Conservation (phyloP, 2,797 vertebrate species). For the Strix occidentalis region DNA sequence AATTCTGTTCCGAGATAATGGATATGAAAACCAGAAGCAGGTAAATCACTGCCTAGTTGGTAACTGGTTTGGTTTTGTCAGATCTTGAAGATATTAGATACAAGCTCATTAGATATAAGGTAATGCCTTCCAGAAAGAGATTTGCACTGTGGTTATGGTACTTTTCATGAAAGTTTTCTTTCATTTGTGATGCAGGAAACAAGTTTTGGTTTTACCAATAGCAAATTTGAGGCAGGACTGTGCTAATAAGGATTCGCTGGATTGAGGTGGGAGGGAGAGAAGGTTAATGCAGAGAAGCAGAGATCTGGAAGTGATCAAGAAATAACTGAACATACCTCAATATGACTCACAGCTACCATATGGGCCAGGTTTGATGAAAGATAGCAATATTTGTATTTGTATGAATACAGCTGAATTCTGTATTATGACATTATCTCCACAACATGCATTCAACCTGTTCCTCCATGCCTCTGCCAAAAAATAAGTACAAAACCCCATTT, state of each 20-base stretch:
- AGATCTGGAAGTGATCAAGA: not conserved
- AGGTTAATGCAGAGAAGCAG: not conserved
- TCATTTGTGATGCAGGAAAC: not conserved
- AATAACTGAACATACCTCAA: not conserved
- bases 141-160: not conserved
- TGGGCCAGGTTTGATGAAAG: not conserved
- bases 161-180: not conserved
- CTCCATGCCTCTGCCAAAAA: not conserved
- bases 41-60: not conserved
- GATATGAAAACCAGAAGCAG: not conserved
- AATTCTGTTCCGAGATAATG: not conserved
- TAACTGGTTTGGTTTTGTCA: not conserved
- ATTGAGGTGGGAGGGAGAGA: rapidly evolving
- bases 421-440: too few relatives aligned
- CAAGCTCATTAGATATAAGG: not conserved
- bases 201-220: not conserved
- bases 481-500: not conserved
- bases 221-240: not conserved
- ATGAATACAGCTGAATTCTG: not conserved
- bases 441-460: rapidly evolving
- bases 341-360: not conserved
- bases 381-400: not conserved
- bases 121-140: not conserved
- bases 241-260: not conserved
- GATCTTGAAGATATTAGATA: not conserved